Evolutionary conservation across 2,888 invertebrate genomes (phyloP).

Genomic region (Lumbricus terrestris): DNA sequence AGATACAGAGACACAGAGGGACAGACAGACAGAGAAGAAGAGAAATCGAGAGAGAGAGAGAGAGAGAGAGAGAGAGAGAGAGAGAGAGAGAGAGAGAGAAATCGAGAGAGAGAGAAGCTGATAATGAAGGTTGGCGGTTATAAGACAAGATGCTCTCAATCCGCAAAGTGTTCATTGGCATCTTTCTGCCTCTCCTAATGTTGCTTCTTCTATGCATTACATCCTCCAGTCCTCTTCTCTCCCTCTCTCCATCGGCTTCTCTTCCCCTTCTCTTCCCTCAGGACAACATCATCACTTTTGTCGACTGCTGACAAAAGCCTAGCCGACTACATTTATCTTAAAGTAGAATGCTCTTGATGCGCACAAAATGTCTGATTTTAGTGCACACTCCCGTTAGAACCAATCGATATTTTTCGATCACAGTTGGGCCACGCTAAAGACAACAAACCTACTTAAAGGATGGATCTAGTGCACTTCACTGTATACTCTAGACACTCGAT

Average conservation of each 20-base stretch:
- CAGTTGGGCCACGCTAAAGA: background rate
- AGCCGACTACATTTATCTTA: background rate
- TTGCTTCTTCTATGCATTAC: background rate
- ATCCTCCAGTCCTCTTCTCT: no score
- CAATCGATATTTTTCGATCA: background rate
- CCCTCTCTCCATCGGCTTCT: no score
- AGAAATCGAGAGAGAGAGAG: background rate
- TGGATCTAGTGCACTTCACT: background rate
- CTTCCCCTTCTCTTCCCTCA: no score
- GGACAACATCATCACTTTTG: no score
- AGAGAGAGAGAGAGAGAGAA: background rate
- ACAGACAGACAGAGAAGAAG: background rate
- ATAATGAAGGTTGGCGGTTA: background rate
- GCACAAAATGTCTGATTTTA: background rate
- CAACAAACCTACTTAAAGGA: background rate
- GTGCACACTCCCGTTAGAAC: background rate
- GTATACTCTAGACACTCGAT: background rate
- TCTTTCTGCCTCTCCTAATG: background rate
- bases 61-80: no score
- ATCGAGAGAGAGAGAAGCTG: background rate
- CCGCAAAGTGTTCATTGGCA: background rate
- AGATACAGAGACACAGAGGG: background rate
- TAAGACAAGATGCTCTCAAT: background rate
- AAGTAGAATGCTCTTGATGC: background rate
- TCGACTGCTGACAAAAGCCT: background rate